Conservation (phyloP, 2,888 invertebrate species). For the Trissolcus japonicus region DNA sequence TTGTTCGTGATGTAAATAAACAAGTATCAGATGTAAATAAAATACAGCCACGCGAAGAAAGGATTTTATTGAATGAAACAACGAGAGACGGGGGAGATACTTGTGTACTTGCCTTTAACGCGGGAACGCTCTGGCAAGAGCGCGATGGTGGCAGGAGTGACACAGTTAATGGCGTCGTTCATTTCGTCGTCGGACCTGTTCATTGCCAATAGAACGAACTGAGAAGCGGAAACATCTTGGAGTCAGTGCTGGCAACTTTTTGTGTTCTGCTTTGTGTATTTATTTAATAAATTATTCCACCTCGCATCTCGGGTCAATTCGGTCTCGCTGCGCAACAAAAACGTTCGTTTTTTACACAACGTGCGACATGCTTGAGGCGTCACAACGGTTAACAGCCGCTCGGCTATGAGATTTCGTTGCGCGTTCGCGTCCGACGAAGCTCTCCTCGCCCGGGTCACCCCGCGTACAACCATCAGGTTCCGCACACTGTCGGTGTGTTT, state of each 20-base stretch:
- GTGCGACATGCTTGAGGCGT: background rate
- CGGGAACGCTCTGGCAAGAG: background rate
- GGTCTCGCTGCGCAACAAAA: background rate
- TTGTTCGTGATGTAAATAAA: too few relatives aligned
- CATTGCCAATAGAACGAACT: conserved; percentile 72
- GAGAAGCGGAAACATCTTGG: conserved; percentile 71
- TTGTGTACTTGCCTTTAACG: background rate
- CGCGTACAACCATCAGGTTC: background rate
- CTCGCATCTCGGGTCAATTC: background rate
- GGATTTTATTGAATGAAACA: too few relatives aligned
- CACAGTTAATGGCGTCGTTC: conserved; percentile 68
- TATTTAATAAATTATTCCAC: background rate
- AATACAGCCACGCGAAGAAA: too few relatives aligned
- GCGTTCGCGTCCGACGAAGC: background rate
- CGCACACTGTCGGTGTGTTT: background rate
- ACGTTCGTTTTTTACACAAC: background rate
- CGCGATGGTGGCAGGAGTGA: conserved; percentile 46
- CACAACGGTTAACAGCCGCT: background rate
- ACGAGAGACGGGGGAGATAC: background rate
- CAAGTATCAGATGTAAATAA: too few relatives aligned
- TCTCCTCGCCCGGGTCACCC: too few relatives aligned
- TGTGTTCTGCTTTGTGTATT: conserved; percentile 31
- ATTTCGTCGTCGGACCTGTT: conserved; percentile 61
- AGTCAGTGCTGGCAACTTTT: conserved; percentile 77
- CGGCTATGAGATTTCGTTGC: background rate